phyloP scores from a whole-genome alignment of 2,888 invertebrate species.

The Drosophila quinaria region DNA sequence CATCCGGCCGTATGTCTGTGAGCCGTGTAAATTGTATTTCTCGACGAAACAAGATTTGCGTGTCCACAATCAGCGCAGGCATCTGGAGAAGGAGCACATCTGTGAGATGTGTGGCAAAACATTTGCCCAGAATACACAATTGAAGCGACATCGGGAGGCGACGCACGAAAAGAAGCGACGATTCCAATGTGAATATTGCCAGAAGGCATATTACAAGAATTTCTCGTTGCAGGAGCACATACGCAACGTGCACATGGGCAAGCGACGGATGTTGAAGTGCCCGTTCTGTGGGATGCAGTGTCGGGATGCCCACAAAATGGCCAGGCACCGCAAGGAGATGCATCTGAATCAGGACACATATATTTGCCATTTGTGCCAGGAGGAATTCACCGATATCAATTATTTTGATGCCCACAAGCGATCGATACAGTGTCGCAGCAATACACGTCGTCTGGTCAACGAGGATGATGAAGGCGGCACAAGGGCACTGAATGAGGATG shows the following conservation, averaged over 20 bases:
- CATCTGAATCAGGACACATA: conserved; percentile 80
- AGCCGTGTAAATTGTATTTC: conserved; percentile 80
- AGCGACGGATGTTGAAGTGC: conserved; percentile 80
- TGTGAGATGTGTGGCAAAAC: conserved; percentile 83
- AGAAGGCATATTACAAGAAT: conserved; percentile 83
- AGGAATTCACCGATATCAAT: conserved; percentile 83
- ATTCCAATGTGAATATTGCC: conserved; percentile 76
- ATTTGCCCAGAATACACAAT: conserved; percentile 81
- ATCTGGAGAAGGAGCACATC: conserved; percentile 80
- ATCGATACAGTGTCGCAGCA: conserved; percentile 83
- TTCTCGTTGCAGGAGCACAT: conserved; percentile 83
- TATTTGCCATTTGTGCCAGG: conserved; percentile 78
- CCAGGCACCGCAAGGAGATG: conserved; percentile 81
- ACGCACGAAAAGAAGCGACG: conserved; percentile 83
- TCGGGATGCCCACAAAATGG: conserved; percentile 83
- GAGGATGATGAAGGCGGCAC: neutral
- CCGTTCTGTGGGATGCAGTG: conserved; percentile 84
- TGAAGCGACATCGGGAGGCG: conserved; percentile 82
- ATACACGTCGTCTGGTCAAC: conserved; percentile 64
- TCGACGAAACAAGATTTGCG: conserved; percentile 82
- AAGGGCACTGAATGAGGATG: neutral
- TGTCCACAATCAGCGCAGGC: conserved; percentile 82
- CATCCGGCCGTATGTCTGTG: conserved; percentile 82
- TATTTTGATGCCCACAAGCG: conserved; percentile 83
- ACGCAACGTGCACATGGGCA: conserved; percentile 82